phyloP scores from a whole-genome alignment of 2,797 vertebrate genomes.

The Myotis daubentonii region DNA sequence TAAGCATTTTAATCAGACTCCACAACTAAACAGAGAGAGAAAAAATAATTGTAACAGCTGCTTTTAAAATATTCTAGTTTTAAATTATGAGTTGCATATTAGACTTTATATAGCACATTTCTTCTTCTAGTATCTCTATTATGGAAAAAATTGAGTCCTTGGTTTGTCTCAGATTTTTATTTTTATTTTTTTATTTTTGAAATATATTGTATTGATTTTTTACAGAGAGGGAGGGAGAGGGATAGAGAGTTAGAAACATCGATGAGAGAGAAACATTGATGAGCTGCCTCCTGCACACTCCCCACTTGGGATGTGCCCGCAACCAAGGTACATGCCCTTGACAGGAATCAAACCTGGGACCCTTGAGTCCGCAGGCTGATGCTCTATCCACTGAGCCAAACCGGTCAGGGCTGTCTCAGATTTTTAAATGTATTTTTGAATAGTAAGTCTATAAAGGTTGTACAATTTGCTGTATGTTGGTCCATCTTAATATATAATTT shows the following conservation, averaged over 20 bases:
- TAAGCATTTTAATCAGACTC: constrained; percentile 34
- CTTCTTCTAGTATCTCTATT: not conserved
- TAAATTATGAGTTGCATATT: not conserved
- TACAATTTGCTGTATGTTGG: not conserved
- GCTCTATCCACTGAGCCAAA: too few species aligned
- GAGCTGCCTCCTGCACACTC: too few species aligned
- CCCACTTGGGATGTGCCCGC: too few species aligned
- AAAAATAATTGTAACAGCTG: not conserved
- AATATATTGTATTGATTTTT: too few species aligned
- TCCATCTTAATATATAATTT: constrained; percentile 5
- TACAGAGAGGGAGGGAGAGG: too few species aligned
- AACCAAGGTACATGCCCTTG: too few species aligned
- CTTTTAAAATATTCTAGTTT: constrained; percentile 26
- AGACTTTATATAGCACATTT: not conserved
- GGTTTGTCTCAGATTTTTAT: not conserved
- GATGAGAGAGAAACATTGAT: too few species aligned
- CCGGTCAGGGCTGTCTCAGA: not conserved
- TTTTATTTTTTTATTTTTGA: too few species aligned
- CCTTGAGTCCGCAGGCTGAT: too few species aligned
- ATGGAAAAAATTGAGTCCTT: not conserved
- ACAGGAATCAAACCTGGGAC: too few species aligned
- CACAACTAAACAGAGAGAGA: not conserved
- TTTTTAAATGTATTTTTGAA: not conserved
- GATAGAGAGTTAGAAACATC: too few species aligned
- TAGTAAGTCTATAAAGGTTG: not conserved